Evolutionary conservation across 2,797 vertebrate species (phyloP).

Genomic region (Sebastes matsubarae): DNA sequence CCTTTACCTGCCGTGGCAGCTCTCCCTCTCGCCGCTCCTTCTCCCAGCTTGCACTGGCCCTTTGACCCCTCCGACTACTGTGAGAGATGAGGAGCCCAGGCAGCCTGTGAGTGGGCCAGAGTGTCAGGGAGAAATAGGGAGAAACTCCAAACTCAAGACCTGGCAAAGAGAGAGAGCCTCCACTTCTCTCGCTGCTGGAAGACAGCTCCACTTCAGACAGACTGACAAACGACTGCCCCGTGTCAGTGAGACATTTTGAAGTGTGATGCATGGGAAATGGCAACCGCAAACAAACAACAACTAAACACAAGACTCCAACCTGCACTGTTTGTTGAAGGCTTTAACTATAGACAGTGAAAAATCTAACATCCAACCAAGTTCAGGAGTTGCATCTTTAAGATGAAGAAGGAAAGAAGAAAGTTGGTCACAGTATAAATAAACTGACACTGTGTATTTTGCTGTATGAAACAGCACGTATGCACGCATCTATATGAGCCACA

Average conservation of each 20-base stretch:
- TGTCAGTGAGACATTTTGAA: slow-evolving; percentile 76
- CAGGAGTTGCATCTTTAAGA: not conserved
- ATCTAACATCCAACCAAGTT: slow-evolving; percentile 5
- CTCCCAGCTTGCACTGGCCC: slow-evolving; percentile 79
- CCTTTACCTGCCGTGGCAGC: slow-evolving; percentile 80
- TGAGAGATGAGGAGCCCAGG: slow-evolving; percentile 80
- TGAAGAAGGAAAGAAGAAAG: not conserved
- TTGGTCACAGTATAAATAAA: not conserved
- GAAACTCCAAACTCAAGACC: slow-evolving; percentile 72
- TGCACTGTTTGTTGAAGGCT: slow-evolving; percentile 33
- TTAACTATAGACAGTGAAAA: slow-evolving; percentile 20
- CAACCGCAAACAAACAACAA: slow-evolving; percentile 62
- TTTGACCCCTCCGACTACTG: slow-evolving; percentile 81
- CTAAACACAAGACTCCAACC: slow-evolving; percentile 50
- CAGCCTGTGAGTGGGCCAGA: slow-evolving; percentile 71
- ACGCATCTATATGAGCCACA: slow-evolving; percentile 21
- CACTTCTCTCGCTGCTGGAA: slow-evolving; percentile 70
- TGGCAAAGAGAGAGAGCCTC: slow-evolving; percentile 54
- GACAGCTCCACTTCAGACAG: slow-evolving; percentile 79
- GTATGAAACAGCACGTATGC: not conserved
- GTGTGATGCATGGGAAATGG: slow-evolving; percentile 69
- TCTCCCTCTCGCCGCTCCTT: slow-evolving; percentile 70
- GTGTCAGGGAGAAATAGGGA: slow-evolving; percentile 75
- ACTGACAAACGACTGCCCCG: slow-evolving; percentile 77
- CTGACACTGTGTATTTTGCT: not conserved